Evolutionary conservation across 23 tunicate species (phyloP).

Genomic region (Ciona savignyi): DNA sequence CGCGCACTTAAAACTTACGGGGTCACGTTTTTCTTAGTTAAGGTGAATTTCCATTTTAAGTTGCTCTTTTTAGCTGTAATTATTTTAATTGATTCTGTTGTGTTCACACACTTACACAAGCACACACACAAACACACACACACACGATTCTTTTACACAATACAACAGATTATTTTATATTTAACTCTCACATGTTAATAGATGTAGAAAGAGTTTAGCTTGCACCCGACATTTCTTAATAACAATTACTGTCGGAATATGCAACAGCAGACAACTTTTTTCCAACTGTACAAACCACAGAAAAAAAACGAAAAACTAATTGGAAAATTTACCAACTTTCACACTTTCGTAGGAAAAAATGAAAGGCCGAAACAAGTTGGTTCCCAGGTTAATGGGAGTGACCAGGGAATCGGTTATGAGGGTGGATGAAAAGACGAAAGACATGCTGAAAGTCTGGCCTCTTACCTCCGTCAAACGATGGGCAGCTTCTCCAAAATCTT

Average conservation of each 20-base stretch:
- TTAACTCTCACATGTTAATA: too few species aligned
- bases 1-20: conserved; percentile 92
- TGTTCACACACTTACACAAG: too few species aligned
- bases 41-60: conserved; percentile 27
- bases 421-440: conserved; percentile 88
- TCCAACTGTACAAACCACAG: too few species aligned
- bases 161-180: too few species aligned
- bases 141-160: too few species aligned
- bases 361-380: conserved; percentile 90
- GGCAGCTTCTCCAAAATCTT: conserved; percentile 98
- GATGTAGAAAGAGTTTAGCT: too few species aligned
- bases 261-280: too few species aligned
- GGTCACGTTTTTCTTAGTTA: conserved; percentile 95
- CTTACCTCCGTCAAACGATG: conserved; percentile 92
- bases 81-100: not conserved
- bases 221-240: too few species aligned
- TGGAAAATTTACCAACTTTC: too few species aligned
- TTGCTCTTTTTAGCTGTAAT: not conserved
- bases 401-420: conserved; percentile 89
- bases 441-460: conserved; percentile 88
- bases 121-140: too few species aligned
- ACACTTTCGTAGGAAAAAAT: conserved; percentile 81
- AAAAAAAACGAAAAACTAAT: too few species aligned
- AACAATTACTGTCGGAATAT: too few species aligned
- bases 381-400: conserved; percentile 94